Evolutionary conservation across 2,113 vertebrate genomes (phyloP).

Genomic region (Tympanuchus pallidicinctus): DNA sequence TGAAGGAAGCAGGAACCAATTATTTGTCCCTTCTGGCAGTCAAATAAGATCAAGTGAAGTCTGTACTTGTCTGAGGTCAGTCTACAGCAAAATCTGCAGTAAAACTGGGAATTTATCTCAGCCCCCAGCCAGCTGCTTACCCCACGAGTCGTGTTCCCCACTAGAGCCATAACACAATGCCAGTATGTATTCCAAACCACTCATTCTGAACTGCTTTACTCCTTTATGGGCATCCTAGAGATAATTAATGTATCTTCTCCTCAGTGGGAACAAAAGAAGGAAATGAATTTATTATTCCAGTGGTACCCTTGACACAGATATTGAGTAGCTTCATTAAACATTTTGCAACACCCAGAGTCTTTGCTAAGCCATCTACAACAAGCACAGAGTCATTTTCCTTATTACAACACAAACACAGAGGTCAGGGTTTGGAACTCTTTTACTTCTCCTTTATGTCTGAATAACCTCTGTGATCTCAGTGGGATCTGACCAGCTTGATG

Average conservation of each 20-base stretch:
- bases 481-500: not conserved
- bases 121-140: not conserved
- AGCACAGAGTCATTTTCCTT: not conserved
- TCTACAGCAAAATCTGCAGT: not conserved
- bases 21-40: not conserved
- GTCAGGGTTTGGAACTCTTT: not conserved
- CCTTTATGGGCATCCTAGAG: not conserved
- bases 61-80: not conserved
- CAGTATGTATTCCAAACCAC: not conserved
- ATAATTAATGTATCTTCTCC: conserved; percentile 17
- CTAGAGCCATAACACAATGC: not conserved
- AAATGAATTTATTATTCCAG: not conserved
- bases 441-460: not conserved
- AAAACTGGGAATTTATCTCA: not conserved
- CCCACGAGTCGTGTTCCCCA: not conserved
- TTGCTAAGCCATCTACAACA: not conserved
- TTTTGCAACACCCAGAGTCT: not conserved
- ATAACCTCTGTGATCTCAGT: not conserved
- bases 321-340: not conserved
- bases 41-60: not conserved
- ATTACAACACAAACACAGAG: not conserved
- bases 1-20: not conserved
- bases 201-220: not conserved
- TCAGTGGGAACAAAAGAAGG: not conserved
- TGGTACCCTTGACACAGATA: not conserved